Evolutionary conservation across 2,797 vertebrate species (phyloP), one percentile per base, ranked within the genome.

Genomic region (Lerista edwardsae): DNA sequence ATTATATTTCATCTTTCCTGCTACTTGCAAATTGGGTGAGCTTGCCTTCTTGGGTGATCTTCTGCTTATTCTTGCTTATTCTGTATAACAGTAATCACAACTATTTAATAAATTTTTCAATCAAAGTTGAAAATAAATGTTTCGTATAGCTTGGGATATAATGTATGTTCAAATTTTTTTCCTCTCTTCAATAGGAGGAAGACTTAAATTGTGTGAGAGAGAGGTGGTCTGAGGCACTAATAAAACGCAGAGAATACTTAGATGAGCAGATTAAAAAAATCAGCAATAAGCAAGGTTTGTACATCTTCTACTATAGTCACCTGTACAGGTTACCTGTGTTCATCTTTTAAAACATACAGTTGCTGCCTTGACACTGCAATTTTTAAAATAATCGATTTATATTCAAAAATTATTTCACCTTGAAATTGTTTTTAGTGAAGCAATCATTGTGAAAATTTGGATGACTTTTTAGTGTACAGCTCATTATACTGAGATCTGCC

Each of bases 191-290:
- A 10, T 92, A 99, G 98, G 99, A 99, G 89, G 99, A 99, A 96
- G 99, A 99, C 93, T 96, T 99, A 89, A 99, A 98, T 94, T 98
- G 97, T 31, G 97, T 99, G 9, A 94, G 98, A 87, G 98, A 98
- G 84, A 97, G 97, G 69, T 99, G 99, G 99, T 99, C 99, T 17
- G 99, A 99, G 17, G 98, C 98, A 0, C 95, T 99, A 90, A 97
- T 98, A 93, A 99, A 99, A 94, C 97, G 99, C 1, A 96, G 97
- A 81, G 98, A 99, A 88, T 99, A 99, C 90, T 97, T 99, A 68
- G 98, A 99, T 44, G 98, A 99, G 77, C 98, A 99, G 94, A 99
- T 99, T 90, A 98, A 99, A 93, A 99, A 98, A 95, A 98, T 99
- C 94, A 98, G 98, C 95, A 98, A 98, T 94, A 99, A 99, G 88